Percentiles rank a stretch among this genome's conserved stretches.
Evolutionary conservation across 2,113 vertebrate genomes (phyloP).

Genomic region (Ciconia maguari): DNA sequence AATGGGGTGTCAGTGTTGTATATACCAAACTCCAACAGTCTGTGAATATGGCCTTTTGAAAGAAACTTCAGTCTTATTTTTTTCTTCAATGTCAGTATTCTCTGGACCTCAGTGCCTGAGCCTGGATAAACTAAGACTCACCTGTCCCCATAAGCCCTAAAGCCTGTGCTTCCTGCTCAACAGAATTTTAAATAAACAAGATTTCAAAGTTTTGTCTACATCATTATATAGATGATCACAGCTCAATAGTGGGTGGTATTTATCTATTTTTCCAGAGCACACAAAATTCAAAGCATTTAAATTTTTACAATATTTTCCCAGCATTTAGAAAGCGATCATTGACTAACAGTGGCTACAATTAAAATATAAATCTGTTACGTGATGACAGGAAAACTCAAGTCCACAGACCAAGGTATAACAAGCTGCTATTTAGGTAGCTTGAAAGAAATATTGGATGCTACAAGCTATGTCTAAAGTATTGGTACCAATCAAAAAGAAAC

Average conservation of each 20-base stretch:
- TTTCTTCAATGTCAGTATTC: neutral
- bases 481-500: neutral
- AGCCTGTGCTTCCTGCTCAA: neutral
- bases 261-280: neutral
- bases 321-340: neutral
- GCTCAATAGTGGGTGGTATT: neutral
- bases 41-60: neutral
- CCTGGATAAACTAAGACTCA: neutral
- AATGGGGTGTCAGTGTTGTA: neutral
- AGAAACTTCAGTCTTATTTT: neutral
- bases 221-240: neutral
- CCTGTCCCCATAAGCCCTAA: neutral
- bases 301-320: neutral
- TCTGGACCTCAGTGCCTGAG: neutral
- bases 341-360: neutral
- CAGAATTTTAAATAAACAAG: neutral
- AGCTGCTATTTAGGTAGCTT: neutral
- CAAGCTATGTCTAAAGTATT: neutral
- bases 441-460: neutral
- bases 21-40: neutral
- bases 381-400: neutral
- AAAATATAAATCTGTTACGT: neutral
- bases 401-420: neutral
- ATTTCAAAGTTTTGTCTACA: neutral
- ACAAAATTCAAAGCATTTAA: neutral